Conservation (phyloP, 2,888 invertebrate genomes). For the Adineta ricciae region DNA sequence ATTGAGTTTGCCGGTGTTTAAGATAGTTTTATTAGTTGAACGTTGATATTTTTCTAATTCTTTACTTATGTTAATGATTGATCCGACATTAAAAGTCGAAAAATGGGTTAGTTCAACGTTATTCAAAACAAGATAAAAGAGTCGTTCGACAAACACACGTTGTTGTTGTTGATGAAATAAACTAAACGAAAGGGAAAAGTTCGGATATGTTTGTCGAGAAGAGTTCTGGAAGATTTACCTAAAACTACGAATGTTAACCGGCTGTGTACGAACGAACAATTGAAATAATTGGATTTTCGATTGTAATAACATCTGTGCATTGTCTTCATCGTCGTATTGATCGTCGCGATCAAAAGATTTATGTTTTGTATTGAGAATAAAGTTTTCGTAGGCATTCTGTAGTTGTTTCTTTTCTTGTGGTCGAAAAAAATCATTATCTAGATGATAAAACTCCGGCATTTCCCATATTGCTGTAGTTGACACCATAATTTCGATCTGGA, state of each 20-base stretch:
- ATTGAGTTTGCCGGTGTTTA: not conserved
- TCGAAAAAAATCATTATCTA: slow-evolving; percentile 1
- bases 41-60: too few relatives aligned
- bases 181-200: too few relatives aligned
- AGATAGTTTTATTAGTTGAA: not conserved
- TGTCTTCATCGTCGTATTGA: not conserved
- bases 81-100: too few relatives aligned
- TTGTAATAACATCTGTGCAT: not conserved
- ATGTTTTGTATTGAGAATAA: not conserved
- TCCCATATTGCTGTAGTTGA: not conserved
- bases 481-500: not conserved
- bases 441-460: not conserved
- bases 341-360: not conserved
- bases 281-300: slow-evolving; percentile 16
- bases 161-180: not conserved
- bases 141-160: not conserved
- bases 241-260: slow-evolving; percentile 3
- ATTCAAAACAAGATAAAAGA: slow-evolving; percentile 14
- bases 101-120: not conserved
- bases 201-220: too few relatives aligned
- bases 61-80: too few relatives aligned
- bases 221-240: not conserved
- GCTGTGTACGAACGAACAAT: slow-evolving; percentile 17
- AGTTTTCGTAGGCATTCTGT: not conserved
- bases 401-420: slow-evolving; percentile 16